Conservation (phyloP, 2,888 invertebrate genomes). For the Altica lythri region DNA sequence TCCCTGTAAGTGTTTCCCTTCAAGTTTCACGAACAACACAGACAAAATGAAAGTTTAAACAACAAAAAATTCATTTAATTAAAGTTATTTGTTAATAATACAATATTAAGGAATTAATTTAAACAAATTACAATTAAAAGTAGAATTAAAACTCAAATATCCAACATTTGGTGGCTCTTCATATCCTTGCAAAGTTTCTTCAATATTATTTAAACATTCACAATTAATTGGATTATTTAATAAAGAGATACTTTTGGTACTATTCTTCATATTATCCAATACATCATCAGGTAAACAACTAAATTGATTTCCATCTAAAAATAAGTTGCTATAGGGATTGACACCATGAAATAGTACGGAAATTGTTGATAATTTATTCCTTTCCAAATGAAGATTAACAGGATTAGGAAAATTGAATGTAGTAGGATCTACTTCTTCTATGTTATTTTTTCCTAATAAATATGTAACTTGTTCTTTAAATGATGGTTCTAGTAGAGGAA, state of each 20-base stretch:
- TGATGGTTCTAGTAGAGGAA: slow-evolving; percentile 30
- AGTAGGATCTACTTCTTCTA: slow-evolving; percentile 32
- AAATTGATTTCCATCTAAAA: slow-evolving; percentile 39
- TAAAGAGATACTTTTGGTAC: slow-evolving; percentile 35
- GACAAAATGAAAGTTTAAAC: too few relatives aligned
- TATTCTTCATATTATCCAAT: slow-evolving; percentile 33
- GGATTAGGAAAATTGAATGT: slow-evolving; percentile 36
- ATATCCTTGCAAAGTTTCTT: slow-evolving; percentile 11
- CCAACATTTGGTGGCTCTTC: too few relatives aligned
- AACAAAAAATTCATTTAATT: too few relatives aligned
- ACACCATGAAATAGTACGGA: slow-evolving; percentile 31
- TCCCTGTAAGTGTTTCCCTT: too few relatives aligned
- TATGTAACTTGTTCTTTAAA: slow-evolving; percentile 30
- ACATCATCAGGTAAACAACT: slow-evolving; percentile 42
- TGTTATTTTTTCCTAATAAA: slow-evolving; percentile 37
- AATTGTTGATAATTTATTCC: slow-evolving; percentile 37
- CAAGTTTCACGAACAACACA: too few relatives aligned
- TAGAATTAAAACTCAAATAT: too few relatives aligned
- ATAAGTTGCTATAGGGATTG: slow-evolving; percentile 38
- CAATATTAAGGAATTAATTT: too few relatives aligned
- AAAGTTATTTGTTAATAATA: too few relatives aligned
- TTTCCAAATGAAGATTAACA: slow-evolving; percentile 40
- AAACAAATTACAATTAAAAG: too few relatives aligned
- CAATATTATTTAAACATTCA: slow-evolving; percentile 40
- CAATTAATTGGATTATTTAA: slow-evolving; percentile 43